Evolutionary conservation across 1,140 invertebrate genomes (phyloP).

Genomic region (Ditylenchus dipsaci): DNA sequence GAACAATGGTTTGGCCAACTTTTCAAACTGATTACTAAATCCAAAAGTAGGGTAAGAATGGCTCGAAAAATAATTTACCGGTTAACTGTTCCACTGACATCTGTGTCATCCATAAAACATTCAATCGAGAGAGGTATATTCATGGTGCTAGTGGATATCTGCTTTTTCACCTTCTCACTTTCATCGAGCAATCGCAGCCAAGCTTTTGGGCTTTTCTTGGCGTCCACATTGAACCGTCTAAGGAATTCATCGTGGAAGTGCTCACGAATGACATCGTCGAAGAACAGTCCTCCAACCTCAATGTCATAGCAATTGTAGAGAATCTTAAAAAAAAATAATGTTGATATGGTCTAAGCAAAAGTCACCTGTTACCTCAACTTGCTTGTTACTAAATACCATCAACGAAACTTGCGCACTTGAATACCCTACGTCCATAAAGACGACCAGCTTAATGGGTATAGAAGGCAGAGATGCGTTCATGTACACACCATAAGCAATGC

Average conservation of each 20-base stretch:
- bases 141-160: conserved; percentile 92
- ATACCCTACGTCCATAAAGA: conserved; percentile 87
- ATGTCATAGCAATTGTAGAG: conserved; percentile 76
- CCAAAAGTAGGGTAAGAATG: background rate
- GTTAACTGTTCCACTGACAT: conserved; percentile 73
- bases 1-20: conserved; percentile 71
- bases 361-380: conserved; percentile 68
- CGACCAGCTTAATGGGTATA: conserved; percentile 75
- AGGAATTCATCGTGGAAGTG: conserved; percentile 84
- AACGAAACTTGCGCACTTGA: conserved; percentile 72
- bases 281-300: conserved; percentile 82
- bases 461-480: conserved; percentile 78
- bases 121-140: conserved; percentile 89
- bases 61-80: conserved; percentile 57
- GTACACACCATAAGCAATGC: conserved; percentile 90
- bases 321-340: conserved; percentile 64
- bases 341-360: conserved; percentile 1
- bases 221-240: conserved; percentile 79
- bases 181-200: conserved; percentile 79
- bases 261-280: conserved; percentile 79
- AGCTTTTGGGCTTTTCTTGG: conserved; percentile 75
- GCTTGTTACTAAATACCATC: conserved; percentile 86
- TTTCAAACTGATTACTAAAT: conserved; percentile 72
- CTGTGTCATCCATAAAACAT: conserved; percentile 95
- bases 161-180: conserved; percentile 94